A percentile compares a stretch with the other conserved stretches of the same genome.
Evolutionary conservation across 2,888 invertebrate species (phyloP).

Genomic region (Phalera bucephala): DNA sequence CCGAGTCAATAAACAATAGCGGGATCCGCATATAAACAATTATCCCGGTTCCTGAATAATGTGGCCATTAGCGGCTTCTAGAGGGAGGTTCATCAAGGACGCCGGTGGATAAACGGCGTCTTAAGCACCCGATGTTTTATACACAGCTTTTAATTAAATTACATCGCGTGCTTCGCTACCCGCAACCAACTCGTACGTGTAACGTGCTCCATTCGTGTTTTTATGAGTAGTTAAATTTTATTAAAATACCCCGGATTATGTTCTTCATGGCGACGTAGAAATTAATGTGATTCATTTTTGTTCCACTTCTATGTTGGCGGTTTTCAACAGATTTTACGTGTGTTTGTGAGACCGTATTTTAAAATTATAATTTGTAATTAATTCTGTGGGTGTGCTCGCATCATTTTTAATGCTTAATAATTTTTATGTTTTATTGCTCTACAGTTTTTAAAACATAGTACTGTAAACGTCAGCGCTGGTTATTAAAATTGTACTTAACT

Average conservation of each 20-base stretch:
- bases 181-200: conserved; percentile 41
- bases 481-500: no score
- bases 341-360: not conserved
- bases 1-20: conserved; percentile 28
- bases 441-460: no score
- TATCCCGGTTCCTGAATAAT: conserved; percentile 56
- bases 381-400: no score
- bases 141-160: conserved; percentile 71
- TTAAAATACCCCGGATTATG: conserved; percentile 37
- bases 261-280: conserved; percentile 29
- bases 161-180: conserved; percentile 62
- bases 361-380: no score
- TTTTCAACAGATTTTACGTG: conserved; percentile 4
- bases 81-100: conserved; percentile 60
- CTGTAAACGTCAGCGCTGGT: no score
- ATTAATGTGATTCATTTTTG: conserved; percentile 36
- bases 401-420: no score
- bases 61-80: conserved; percentile 51
- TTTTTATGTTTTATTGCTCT: no score
- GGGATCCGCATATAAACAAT: conserved; percentile 39
- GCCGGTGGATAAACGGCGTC: conserved; percentile 53
- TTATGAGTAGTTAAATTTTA: conserved; percentile 34
- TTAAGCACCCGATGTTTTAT: conserved; percentile 65
- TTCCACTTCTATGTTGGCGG: conserved; percentile 15
- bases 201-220: conserved; percentile 35